phyloP scores from a whole-genome alignment of 1,140 invertebrate genomes.

The Yoshiicerus persimilis region DNA sequence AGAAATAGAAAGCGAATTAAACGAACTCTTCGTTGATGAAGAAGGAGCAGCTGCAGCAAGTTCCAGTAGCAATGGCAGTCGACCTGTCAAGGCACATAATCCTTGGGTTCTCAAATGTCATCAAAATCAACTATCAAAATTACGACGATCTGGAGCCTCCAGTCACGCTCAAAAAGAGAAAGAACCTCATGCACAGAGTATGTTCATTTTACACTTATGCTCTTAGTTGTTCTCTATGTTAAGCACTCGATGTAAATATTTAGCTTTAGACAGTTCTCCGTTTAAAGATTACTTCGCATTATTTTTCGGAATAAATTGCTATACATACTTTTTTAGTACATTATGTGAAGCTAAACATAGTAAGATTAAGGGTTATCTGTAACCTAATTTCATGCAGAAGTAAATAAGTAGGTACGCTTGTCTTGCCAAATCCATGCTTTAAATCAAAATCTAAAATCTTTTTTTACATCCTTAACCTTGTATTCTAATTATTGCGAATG shows the following conservation, averaged over 20 bases:
- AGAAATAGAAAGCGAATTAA: slow-evolving; percentile 54
- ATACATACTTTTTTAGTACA: too few species aligned
- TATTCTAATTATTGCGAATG: too few species aligned
- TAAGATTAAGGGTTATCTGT: too few species aligned
- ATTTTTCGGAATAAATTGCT: too few species aligned
- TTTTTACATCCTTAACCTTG: too few species aligned
- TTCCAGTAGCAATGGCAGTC: slow-evolving; percentile 10
- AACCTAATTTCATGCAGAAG: background rate
- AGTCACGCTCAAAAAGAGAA: slow-evolving; percentile 33
- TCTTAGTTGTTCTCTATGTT: background rate
- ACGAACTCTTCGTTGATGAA: slow-evolving; percentile 52
- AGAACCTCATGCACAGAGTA: slow-evolving; percentile 25
- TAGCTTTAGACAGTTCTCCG: background rate
- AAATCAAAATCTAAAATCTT: too few species aligned
- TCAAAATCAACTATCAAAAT: slow-evolving; percentile 53
- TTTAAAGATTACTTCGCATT: too few species aligned
- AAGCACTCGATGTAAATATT: background rate
- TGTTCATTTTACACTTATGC: background rate
- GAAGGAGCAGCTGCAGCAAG: slow-evolving; percentile 7
- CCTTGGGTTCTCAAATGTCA: slow-evolving; percentile 64
- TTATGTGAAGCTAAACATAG: too few species aligned
- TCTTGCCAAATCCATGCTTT: background rate
- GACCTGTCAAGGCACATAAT: slow-evolving; percentile 53
- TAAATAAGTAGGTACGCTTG: too few species aligned
- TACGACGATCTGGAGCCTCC: slow-evolving; percentile 25